These are phyloP conservation scores for Drepana falcataria DNA, from an alignment of 2,888 invertebrate genomes.

Conservation along the genomic window DNA sequence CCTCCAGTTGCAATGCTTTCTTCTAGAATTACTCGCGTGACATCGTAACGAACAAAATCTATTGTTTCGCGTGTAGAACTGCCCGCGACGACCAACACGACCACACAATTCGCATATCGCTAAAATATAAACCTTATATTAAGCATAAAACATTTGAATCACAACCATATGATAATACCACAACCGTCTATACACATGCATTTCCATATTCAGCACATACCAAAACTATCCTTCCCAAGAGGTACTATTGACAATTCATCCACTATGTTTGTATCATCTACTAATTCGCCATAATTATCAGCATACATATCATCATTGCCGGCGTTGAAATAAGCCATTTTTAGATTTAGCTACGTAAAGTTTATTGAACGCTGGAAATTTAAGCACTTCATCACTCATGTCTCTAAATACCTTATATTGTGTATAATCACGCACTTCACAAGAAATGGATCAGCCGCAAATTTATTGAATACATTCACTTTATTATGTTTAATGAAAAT, in stretches of 20 bases:
- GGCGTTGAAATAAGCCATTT: conserved; percentile 63
- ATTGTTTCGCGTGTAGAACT: conserved; percentile 61
- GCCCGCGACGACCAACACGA: conserved; percentile 56
- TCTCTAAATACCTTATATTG: conserved; percentile 26
- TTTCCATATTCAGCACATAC: conserved; percentile 70
- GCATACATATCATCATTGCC: conserved; percentile 44
- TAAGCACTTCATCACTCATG: conserved; percentile 63
- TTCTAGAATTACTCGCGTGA: conserved; percentile 42
- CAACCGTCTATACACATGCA: background rate
- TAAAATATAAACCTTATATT: conserved; percentile 25
- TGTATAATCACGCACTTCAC: too few relatives aligned
- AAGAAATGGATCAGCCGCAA: too few relatives aligned
- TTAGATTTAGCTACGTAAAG: conserved; percentile 33
- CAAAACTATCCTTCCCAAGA: conserved; percentile 92
- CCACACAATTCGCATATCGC: conserved; percentile 73
- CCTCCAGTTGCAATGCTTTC: conserved; percentile 55
- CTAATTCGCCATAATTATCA: conserved; percentile 28
- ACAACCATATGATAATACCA: background rate
- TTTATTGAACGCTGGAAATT: conserved; percentile 35
- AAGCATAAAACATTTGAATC: conserved; percentile 1
- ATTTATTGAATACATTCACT: too few relatives aligned
- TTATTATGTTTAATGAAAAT: too few relatives aligned
- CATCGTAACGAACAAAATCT: conserved; percentile 67
- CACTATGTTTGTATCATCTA: conserved; percentile 48
- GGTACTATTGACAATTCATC: conserved; percentile 91